Percentiles rank a stretch among this genome's conserved stretches.
Conservation (phyloP, 1,140 invertebrate species). For the Leucophenga varia region DNA sequence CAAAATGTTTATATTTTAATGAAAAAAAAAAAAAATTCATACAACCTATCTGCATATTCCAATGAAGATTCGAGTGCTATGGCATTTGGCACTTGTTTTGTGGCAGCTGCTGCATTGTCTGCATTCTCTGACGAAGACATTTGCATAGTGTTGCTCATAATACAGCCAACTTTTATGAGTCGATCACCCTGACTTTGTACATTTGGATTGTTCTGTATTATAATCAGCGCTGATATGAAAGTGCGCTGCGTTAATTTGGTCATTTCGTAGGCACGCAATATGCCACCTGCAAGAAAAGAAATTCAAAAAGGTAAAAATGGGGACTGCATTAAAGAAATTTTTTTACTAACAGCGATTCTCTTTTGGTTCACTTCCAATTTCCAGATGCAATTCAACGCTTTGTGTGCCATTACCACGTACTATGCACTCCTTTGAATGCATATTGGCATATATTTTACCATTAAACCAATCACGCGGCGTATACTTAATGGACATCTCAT, state of each 20-base stretch:
- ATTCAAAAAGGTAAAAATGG: too few relatives aligned
- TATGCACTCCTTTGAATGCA: constrained; percentile 62
- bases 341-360: constrained; percentile 52
- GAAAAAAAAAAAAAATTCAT: not conserved
- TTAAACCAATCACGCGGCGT: constrained; percentile 61
- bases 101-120: constrained; percentile 23
- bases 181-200: constrained; percentile 68
- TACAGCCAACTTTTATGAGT: constrained; percentile 66
- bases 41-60: constrained; percentile 42
- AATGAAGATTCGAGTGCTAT: constrained; percentile 47
- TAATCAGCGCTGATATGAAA: constrained; percentile 63
- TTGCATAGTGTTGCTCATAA: constrained; percentile 50
- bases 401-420: constrained; percentile 47
- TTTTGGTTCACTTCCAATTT: constrained; percentile 46
- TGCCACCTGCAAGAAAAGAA: constrained; percentile 26
- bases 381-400: constrained; percentile 32
- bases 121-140: constrained; percentile 6
- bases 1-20: not conserved
- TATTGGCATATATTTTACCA: constrained; percentile 65
- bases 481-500: constrained; percentile 62
- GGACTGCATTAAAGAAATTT: too few relatives aligned
- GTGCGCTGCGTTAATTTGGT: constrained; percentile 57
- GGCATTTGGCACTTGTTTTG: constrained; percentile 39
- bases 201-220: constrained; percentile 68
- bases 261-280: constrained; percentile 50